Base-by-base conservation (phyloP, 2,113 vertebrate species). In the Lophotis ruficrista region DNA sequence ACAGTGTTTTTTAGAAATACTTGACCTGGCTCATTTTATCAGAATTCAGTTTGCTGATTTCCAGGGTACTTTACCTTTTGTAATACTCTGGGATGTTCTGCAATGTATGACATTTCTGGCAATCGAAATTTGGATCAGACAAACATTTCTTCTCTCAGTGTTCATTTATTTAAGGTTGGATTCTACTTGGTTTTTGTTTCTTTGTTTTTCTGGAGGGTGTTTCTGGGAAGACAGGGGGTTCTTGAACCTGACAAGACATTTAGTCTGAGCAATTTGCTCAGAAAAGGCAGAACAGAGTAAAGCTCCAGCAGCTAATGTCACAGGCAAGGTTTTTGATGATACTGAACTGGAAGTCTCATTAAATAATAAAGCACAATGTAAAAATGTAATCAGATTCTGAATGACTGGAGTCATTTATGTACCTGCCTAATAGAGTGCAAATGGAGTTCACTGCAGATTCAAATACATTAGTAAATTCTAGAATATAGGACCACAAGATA, bases 351-450 rank as follows among this genome's bases (percentile, higher is more conserved):
- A 90, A 94, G 87, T 78, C 56, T 90, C 45, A 94, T 92, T 94
- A 97, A 96, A 65, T 90, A 94, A 93, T 90, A 95, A 95, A 89
- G 45, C 54, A 96, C 71, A 89, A 86, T 61, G 28, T 89, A 95
- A 97, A 97, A 96, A 94, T 93, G 33, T 82, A 92, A 95, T 95
- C 69, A 94, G 61, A 83, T 95, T 95, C 86, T 79, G 60, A 94
- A 89, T 87, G 4, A 85, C 41, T 92, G 35, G 27, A 89, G 60
- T 83, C 5, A 83, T 95, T 94, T 94, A 91, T 75, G 77, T 73
- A 90, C 25, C 21, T 87, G 37, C 28, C 23, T 95, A 79, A 95
- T 33, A 96, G 77, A 80, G 48, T 85, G 35, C 24, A 95, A 85
- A 93, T 83, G 61, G 62, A 96, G 64, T 89, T 97, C 51, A 80